A percentile compares a stretch with the other conserved stretches of the same genome.
Evolutionary conservation across 2,888 invertebrate species (phyloP).

Genomic region (Labia minor): DNA sequence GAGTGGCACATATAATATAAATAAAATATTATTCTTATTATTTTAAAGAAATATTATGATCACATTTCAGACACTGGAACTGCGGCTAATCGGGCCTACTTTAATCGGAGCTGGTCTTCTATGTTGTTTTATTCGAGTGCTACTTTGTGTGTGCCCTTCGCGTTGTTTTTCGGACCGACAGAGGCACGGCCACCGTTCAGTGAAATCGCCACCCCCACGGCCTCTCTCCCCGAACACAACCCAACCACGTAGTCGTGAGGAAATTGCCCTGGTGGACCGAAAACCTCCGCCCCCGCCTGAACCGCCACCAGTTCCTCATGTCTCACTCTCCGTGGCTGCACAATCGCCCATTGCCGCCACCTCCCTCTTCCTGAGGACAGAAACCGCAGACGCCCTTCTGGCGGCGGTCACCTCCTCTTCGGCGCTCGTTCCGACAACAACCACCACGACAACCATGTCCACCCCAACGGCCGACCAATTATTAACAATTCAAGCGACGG

Average conservation of each 20-base stretch:
- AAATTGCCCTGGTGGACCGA: slow-evolving; percentile 22
- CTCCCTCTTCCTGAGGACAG: slow-evolving; percentile 22
- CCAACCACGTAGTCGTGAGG: slow-evolving; percentile 20
- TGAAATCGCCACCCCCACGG: slow-evolving; percentile 30
- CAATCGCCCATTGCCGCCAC: slow-evolving; percentile 18
- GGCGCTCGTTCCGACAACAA: slow-evolving; percentile 19
- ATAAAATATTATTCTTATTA: too few species aligned
- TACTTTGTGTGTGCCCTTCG: slow-evolving; percentile 73
- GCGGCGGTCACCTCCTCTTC: slow-evolving; percentile 22
- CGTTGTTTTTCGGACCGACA: slow-evolving; percentile 50
- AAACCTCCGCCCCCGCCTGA: slow-evolving; percentile 14
- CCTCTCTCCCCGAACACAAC: slow-evolving; percentile 28
- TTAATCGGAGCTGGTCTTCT: slow-evolving; percentile 66
- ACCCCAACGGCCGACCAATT: slow-evolving; percentile 18
- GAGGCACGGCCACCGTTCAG: slow-evolving; percentile 22
- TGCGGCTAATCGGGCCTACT: slow-evolving; percentile 76
- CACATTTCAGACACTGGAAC: slow-evolving; percentile 64
- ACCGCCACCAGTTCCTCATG: background rate
- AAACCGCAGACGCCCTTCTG: slow-evolving; percentile 26
- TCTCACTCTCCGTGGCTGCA: background rate
- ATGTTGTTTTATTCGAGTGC: slow-evolving; percentile 71
- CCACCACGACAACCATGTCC: slow-evolving; percentile 21
- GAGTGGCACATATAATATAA: too few species aligned
- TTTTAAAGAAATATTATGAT: too few species aligned
- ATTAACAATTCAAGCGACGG: background rate